Conservation (phyloP, 2,113 vertebrate species). For the Lasiurus borealis region DNA sequence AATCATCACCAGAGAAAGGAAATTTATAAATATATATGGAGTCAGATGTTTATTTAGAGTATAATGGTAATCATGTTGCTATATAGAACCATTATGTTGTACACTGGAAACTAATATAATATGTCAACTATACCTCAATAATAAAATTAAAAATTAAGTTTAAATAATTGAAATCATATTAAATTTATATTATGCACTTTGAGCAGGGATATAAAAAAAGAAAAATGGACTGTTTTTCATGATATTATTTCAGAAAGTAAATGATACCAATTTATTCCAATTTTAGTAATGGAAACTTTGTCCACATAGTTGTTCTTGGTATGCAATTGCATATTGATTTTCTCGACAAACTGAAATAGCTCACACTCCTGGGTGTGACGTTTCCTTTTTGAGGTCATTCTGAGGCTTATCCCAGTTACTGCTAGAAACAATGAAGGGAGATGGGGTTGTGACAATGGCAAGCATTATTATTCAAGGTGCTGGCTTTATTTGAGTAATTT, state of each 20-base stretch:
- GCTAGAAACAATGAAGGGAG: neutral
- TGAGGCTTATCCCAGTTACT: neutral
- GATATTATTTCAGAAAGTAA: too few relatives aligned
- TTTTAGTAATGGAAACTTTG: too few relatives aligned
- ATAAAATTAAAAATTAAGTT: neutral
- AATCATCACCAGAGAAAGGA: neutral
- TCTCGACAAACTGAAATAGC: neutral
- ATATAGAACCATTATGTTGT: too few relatives aligned
- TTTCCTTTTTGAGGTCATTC: neutral
- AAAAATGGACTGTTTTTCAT: too few relatives aligned
- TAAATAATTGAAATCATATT: neutral
- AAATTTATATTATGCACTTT: neutral
- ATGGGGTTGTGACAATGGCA: neutral
- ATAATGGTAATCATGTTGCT: neutral
- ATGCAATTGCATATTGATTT: neutral
- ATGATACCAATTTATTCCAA: too few relatives aligned
- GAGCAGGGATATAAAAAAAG: too few relatives aligned
- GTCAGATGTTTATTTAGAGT: neutral
- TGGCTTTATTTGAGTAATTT: neutral
- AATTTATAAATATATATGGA: neutral
- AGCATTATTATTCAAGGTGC: neutral
- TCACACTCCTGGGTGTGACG: accelerated
- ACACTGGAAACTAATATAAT: neutral
- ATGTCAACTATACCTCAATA: neutral
- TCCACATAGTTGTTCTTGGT: neutral